Evolutionary conservation across 2,888 invertebrate species (phyloP), one percentile per base, ranked within the genome.

Genomic region (Exocentrus adspersus): DNA sequence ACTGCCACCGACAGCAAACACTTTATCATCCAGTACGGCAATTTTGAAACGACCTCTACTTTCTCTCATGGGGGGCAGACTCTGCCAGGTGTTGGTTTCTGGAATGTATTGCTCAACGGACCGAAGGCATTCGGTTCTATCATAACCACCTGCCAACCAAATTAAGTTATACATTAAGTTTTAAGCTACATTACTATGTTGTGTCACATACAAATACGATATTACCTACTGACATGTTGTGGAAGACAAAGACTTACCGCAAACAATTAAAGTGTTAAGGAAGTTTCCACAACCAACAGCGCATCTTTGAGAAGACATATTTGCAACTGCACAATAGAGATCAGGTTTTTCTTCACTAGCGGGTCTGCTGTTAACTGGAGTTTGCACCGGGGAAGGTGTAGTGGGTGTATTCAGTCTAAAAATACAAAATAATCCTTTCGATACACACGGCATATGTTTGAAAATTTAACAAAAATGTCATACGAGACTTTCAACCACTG

Each of bases 1-100:
- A 74, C 92, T 92, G 32, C 94, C 94, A 59, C 93, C 94, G 51
- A 93, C 85, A 32, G 90, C 92, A 82, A 89, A 93, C n/a, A 94
- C 87, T 68, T 86, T 85, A 70, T 86, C 89, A 48, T 86, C 85
- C 9, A 92, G 84, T 63, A 89, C 87, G 12, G 91, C 90, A 32
- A 92, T 89, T 74, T 92, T 90, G 83, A 94, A 92, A 21, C 95
- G 86, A 0, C 94, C 94, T 64, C 95, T 85, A 61, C 90, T 88
- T 68, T 89, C 87, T 59, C 86, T 86, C 93, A 95, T 92, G 67
- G 87, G 86, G 0, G 90, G 86, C 75, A 92, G 82, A 19, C 85
- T 79, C 42, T 83, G 79, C 94, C 95, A 95, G 56, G 82, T 83
- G 83, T 93, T 93, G 2, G 82, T 83, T 51, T 83, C 84, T 3